Evolutionary conservation across 1,140 invertebrate genomes (phyloP), one percentile per base, ranked within the genome.

Genomic region (Cydia fagiglandana): DNA sequence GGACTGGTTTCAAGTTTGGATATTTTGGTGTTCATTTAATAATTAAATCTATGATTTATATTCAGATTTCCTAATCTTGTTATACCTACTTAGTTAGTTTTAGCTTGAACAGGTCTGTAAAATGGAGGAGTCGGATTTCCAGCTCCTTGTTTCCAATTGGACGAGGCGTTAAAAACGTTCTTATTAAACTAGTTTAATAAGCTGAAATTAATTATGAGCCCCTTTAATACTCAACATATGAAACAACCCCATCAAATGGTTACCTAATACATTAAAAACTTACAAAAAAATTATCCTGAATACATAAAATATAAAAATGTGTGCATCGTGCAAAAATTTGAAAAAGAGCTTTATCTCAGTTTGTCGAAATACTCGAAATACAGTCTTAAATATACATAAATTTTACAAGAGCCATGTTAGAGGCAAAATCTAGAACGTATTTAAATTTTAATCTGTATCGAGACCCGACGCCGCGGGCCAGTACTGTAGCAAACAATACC

Each of bases 401-500:
- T 61, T 24, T 24, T 24, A 20, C 17, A 61, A 61, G 2, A 2
- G 53, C 17, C n/a, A 61, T 20, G 17, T 20, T 61, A 61, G 9
- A 24, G 20, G 56, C 56, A 61, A 38, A 41, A 70, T 70, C 30
- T 68, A 38, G 30, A 70, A 70, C 34, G n/a, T 70, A 70, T 70
- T 70, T 41, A 70, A 70, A 70, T 70, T 34, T 70, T 41, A 70
- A 70, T 17, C 66, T 38, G 15, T 70, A 45, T 45, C 34, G 15
- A 70, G 66, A 24, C 7, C 30, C n/a, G 66, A n/a, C 66, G 66
- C 66, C 66, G 34, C 15, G 15, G 66, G 66, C 66, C 15, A 70
- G 12, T 38, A 66, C 64, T 66, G n/a, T 38, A 70, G 9, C 30
- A 70, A 70, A 70, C 66, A 70, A 70, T 70, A 70, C 66, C 66